phyloP scores from a whole-genome alignment of 2,888 invertebrate species.

The Ophion obscuratus region DNA sequence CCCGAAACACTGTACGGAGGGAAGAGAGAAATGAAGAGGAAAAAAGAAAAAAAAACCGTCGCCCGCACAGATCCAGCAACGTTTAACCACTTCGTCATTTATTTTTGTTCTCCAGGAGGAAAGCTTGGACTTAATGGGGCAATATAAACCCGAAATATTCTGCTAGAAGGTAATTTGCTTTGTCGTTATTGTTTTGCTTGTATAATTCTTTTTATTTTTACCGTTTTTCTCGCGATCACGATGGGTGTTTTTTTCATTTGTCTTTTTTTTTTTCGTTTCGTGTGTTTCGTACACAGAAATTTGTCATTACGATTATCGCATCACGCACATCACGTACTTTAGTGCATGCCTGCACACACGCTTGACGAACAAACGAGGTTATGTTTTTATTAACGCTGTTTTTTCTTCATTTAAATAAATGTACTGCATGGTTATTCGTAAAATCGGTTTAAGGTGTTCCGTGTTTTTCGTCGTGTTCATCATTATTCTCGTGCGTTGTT shows the following conservation, averaged over 20 bases:
- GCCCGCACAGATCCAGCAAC: slow-evolving; percentile 51
- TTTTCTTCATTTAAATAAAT: not conserved
- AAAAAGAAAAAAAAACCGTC: slow-evolving; percentile 41
- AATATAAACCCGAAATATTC: slow-evolving; percentile 93
- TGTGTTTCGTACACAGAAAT: not conserved
- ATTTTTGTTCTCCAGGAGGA: slow-evolving; percentile 88
- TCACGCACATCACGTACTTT: slow-evolving; percentile 24
- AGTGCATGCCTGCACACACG: slow-evolving; percentile 57
- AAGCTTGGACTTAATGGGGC: slow-evolving; percentile 91
- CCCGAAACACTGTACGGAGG: not conserved
- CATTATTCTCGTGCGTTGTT: not conserved
- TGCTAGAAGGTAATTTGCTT: slow-evolving; percentile 88
- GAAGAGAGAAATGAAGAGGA: not conserved
- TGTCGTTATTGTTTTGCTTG: slow-evolving; percentile 82
- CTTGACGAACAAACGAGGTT: slow-evolving; percentile 34
- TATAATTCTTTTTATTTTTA: slow-evolving; percentile 61
- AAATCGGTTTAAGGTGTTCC: not conserved
- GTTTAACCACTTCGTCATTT: slow-evolving; percentile 81
- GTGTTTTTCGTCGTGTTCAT: not conserved
- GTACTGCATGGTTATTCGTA: slow-evolving; percentile 44
- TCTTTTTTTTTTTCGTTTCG: slow-evolving; percentile 7
- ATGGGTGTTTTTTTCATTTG: slow-evolving; percentile 45
- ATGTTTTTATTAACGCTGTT: slow-evolving; percentile 4
- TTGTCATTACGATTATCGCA: slow-evolving; percentile 28
- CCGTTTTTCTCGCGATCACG: slow-evolving; percentile 10